These are phyloP conservation scores for Zele albiditarsus DNA, from an alignment of 2,888 invertebrate genomes.

Conservation along the genomic window DNA sequence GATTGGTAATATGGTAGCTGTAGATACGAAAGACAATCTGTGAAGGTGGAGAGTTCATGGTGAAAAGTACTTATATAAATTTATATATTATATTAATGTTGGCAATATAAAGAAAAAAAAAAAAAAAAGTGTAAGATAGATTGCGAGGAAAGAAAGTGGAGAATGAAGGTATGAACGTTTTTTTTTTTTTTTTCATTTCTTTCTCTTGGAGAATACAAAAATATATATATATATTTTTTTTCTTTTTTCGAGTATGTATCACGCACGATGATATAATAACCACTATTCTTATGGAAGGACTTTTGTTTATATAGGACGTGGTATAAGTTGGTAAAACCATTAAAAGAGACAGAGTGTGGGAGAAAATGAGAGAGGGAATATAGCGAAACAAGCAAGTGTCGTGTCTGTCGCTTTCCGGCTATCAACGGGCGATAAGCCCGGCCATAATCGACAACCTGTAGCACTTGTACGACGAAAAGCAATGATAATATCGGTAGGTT, in stretches of 20 bases:
- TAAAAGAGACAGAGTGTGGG: background rate
- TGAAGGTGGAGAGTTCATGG: background rate
- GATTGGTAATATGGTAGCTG: background rate
- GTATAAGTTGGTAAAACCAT: background rate
- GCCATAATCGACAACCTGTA: slow-evolving; percentile 30
- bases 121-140: background rate
- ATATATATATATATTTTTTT: background rate
- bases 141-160: background rate
- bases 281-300: background rate
- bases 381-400: slow-evolving; percentile 5
- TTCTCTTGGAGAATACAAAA: background rate
- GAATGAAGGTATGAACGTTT: background rate
- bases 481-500: background rate
- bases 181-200: background rate
- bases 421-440: slow-evolving; percentile 13
- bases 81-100: background rate
- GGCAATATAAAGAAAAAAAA: background rate
- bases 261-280: background rate
- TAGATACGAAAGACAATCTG: background rate
- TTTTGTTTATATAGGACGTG: background rate
- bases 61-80: background rate
- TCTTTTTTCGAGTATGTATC: background rate
- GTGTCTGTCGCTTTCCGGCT: slow-evolving; percentile 12
- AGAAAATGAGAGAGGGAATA: background rate
- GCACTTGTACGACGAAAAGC: slow-evolving; percentile 8